Conservation (phyloP, 2,888 invertebrate genomes). For the Diarsia brunnea region DNA sequence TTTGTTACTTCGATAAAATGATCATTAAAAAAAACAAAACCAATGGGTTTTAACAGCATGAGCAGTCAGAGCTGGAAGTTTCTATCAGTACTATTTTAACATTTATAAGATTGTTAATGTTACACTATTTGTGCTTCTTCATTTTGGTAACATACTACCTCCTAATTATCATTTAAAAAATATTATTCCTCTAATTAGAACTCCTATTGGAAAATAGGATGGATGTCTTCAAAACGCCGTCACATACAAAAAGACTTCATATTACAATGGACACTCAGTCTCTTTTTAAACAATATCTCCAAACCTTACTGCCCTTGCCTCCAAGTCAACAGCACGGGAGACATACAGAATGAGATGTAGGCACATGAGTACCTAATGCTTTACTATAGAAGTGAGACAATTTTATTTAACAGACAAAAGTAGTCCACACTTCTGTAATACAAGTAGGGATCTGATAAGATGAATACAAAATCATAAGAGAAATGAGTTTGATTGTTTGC, state of each 20-base stretch:
- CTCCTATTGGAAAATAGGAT: neutral
- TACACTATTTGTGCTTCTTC: neutral
- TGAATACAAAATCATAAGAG: neutral
- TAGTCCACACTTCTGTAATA: neutral
- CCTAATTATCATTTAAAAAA: too few relatives aligned
- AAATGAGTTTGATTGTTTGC: neutral
- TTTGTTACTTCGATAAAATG: neutral
- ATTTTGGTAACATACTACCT: neutral
- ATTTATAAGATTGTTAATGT: neutral
- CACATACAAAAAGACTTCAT: neutral
- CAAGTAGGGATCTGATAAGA: neutral
- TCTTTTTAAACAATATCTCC: neutral
- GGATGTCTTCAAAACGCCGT: neutral
- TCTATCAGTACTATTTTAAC: neutral
- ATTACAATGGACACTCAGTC: neutral
- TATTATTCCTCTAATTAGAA: conserved; percentile 16
- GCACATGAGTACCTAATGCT: conserved; percentile 73
- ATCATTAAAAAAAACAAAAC: too few relatives aligned
- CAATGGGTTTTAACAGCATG: neutral
- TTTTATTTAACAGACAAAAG: neutral
- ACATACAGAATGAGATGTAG: conserved; percentile 80
- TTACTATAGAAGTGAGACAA: neutral
- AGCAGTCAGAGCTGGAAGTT: neutral
- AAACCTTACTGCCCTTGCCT: conserved; percentile 86
- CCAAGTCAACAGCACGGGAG: conserved; percentile 75